Percentiles rank a stretch among this genome's conserved stretches.
Evolutionary conservation across 2,888 invertebrate species (phyloP).

Genomic region (Petrolisthes cinctipes): DNA sequence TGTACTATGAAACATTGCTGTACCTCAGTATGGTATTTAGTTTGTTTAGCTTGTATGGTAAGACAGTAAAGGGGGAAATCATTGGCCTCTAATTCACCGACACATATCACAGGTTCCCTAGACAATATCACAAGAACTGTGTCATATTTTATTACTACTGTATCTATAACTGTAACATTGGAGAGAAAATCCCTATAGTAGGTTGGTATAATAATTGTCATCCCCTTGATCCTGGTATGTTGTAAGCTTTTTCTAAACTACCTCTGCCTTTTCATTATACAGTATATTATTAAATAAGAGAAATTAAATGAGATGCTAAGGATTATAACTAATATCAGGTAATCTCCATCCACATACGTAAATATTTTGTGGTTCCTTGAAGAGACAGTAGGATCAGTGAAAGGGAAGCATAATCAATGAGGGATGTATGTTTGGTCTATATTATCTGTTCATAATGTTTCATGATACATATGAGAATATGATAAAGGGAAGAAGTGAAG

Average conservation of each 20-base stretch:
- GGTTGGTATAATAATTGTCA: slow-evolving; percentile 9
- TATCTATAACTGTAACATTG: slow-evolving; percentile 26
- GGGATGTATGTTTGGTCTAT: slow-evolving; percentile 22
- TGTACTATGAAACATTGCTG: too few relatives aligned
- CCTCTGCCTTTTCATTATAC: slow-evolving; percentile 52
- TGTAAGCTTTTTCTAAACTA: slow-evolving; percentile 53
- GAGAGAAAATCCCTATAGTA: slow-evolving; percentile 2
- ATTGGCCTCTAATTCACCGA: too few relatives aligned
- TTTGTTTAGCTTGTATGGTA: too few relatives aligned
- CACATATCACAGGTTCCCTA: too few relatives aligned
- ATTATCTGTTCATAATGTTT: slow-evolving; percentile 19
- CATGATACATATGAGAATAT: slow-evolving; percentile 4
- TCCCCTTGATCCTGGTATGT: slow-evolving; percentile 37
- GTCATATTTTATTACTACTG: too few relatives aligned
- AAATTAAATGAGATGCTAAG: slow-evolving; percentile 44
- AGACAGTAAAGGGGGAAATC: too few relatives aligned
- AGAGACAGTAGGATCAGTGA: slow-evolving; percentile 40
- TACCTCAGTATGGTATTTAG: too few relatives aligned
- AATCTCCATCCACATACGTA: slow-evolving; percentile 52
- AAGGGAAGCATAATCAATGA: slow-evolving; percentile 49
- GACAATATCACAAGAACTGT: too few relatives aligned
- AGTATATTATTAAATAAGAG: slow-evolving; percentile 35
- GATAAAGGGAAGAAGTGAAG: slow-evolving; percentile 13
- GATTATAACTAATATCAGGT: slow-evolving; percentile 54
- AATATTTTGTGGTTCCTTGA: slow-evolving; percentile 48